Base-by-base conservation (phyloP, 2,888 invertebrate genomes). In the Nemapogon koenigi region DNA sequence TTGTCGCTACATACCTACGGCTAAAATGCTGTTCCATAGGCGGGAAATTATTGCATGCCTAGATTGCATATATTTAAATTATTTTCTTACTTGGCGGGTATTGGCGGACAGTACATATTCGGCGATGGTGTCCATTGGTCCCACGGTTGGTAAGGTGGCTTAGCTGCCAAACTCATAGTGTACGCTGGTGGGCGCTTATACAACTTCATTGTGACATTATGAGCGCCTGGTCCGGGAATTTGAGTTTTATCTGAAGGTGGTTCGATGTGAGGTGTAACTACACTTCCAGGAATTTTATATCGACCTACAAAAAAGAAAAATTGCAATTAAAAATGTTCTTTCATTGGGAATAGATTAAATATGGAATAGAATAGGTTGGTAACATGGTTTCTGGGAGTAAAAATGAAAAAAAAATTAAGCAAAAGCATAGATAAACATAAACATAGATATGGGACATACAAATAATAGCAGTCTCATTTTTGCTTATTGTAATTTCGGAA, bases 41-140 rank as follows among this genome's bases (percentile, higher is more conserved):
- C n/a, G n/a, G n/a, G n/a, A n/a, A n/a, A n/a, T n/a, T n/a, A n/a
- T n/a, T n/a, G n/a, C n/a, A n/a, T n/a, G n/a, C n/a, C n/a, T n/a
- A n/a, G n/a, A n/a, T n/a, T n/a, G n/a, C n/a, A n/a, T n/a, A n/a
- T n/a, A n/a, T n/a, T n/a, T n/a, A n/a, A n/a, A n/a, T n/a, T n/a
- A n/a, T n/a, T n/a, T n/a, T n/a, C n/a, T n/a, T 48, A 71, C 63
- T 53, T 59, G 32, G 44, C 37, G 4, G 57, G 53, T 38, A 60
- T 53, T 2, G 57, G 52, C 1, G 75, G 73, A 3, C 50, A 55
- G 46, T 73, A 73, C 67, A 73, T 67, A 45, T 73, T 75, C 2
- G 73, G 59, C 2, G 73, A 57, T 1, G 71, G 66, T 0, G 70
- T 70, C 75, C 75, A 75, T 50, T 56, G 51, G 29, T 70, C 70